Evolutionary conservation across 1,140 invertebrate species (phyloP).

Genomic region (Pseudobourletiella spinata): DNA sequence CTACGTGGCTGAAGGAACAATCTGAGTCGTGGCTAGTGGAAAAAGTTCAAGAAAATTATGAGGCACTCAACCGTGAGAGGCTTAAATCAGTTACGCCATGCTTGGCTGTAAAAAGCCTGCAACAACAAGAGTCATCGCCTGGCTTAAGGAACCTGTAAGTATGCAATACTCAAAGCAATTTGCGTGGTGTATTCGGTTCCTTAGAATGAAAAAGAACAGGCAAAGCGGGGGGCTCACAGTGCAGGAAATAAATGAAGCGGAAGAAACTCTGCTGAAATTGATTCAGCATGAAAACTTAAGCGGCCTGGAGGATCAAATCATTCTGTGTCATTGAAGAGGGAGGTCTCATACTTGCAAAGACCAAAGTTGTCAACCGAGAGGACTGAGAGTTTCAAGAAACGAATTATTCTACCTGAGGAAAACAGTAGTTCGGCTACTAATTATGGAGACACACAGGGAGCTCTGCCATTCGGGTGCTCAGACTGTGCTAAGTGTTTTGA

Average conservation of each 20-base stretch:
- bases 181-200: neutral
- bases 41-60: neutral
- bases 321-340: neutral
- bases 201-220: neutral
- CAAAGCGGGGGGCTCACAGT: neutral
- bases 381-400: constrained; percentile 15
- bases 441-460: constrained; percentile 32
- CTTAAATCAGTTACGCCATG: neutral
- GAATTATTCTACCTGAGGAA: constrained; percentile 36
- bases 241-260: constrained; percentile 4
- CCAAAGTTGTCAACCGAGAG: neutral
- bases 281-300: neutral
- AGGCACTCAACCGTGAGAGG: constrained; percentile 3
- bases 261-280: neutral
- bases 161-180: neutral
- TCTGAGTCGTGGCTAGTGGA: constrained; percentile 1
- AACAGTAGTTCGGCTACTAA: constrained; percentile 30
- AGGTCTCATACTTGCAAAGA: neutral
- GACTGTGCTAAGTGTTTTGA: constrained; percentile 11
- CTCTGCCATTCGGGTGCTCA: constrained; percentile 22
- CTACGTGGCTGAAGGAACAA: constrained; percentile 3
- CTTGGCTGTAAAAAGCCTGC: neutral
- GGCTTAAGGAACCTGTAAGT: neutral
- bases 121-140: neutral
- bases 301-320: neutral